phyloP scores from a whole-genome alignment of 2,888 invertebrate genomes.

The Choreutis nemorana region DNA sequence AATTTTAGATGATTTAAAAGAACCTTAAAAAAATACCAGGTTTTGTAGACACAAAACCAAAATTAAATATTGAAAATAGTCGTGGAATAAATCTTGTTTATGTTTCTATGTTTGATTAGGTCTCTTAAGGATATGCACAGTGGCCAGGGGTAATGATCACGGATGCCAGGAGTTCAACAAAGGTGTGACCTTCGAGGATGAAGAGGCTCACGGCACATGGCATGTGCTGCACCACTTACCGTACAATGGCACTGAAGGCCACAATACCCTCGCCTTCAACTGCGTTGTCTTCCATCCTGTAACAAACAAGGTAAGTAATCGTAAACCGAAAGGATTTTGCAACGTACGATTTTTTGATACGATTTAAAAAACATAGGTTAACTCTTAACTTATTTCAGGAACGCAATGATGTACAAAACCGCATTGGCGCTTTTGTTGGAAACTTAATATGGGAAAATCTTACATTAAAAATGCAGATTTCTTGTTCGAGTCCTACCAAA shows the following conservation, averaged over 20 bases:
- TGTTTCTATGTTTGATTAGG: no score
- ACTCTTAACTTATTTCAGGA: slow-evolving; percentile 22
- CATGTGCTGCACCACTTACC: slow-evolving; percentile 30
- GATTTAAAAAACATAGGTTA: slow-evolving; percentile 3
- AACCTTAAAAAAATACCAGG: no score
- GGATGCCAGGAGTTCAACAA: slow-evolving; percentile 39
- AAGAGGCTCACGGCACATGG: slow-evolving; percentile 40
- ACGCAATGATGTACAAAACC: slow-evolving; percentile 25
- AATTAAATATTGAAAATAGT: no score
- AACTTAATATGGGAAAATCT: slow-evolving; percentile 40
- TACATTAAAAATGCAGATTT: slow-evolving; percentile 42
- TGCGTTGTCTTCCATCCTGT: slow-evolving; percentile 36
- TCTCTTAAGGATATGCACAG: no score
- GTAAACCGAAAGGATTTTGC: no score
- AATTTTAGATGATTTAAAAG: no score
- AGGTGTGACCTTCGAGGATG: slow-evolving; percentile 34
- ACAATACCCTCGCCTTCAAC: slow-evolving; percentile 30
- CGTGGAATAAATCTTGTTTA: no score
- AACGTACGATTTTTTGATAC: no score
- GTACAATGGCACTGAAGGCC: slow-evolving; percentile 20
- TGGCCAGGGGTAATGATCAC: no score
- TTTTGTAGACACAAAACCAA: no score
- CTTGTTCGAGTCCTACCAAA: slow-evolving; percentile 22
- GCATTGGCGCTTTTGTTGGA: slow-evolving; percentile 31
- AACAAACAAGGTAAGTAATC: slow-evolving; percentile 29